Percentiles rank a stretch among this genome's conserved stretches.
Conservation (phyloP, 2,888 invertebrate species). For the Panopea generosa region DNA sequence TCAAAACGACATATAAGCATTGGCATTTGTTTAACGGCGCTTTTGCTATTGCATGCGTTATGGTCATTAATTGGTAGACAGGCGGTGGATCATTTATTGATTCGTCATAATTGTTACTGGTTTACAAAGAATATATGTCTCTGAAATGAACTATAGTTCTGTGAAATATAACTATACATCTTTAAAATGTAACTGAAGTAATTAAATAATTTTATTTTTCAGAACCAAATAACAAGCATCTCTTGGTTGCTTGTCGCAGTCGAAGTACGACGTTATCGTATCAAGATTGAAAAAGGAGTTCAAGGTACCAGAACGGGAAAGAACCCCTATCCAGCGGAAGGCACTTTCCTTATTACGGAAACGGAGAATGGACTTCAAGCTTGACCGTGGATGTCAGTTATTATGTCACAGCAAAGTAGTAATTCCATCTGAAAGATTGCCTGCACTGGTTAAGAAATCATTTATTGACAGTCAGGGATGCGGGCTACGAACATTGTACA, state of each 20-base stretch:
- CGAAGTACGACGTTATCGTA: slow-evolving; percentile 17
- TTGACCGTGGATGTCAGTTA: not conserved
- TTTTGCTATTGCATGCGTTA: too few relatives aligned
- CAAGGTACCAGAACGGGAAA: slow-evolving; percentile 10
- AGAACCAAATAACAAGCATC: not conserved
- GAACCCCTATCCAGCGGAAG: slow-evolving; percentile 15
- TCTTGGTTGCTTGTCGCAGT: slow-evolving; percentile 4
- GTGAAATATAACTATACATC: too few relatives aligned
- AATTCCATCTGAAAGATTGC: slow-evolving; percentile 15
- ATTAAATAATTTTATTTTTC: too few relatives aligned
- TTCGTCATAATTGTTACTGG: too few relatives aligned
- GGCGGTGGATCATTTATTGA: too few relatives aligned
- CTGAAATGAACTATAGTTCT: too few relatives aligned
- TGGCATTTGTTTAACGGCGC: too few relatives aligned
- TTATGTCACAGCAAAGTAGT: slow-evolving; percentile 30
- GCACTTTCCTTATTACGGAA: slow-evolving; percentile 8
- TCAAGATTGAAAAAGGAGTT: slow-evolving; percentile 12
- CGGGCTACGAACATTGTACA: slow-evolving; percentile 22
- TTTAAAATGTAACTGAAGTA: too few relatives aligned
- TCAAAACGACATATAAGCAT: too few relatives aligned
- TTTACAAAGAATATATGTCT: too few relatives aligned
- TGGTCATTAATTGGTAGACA: too few relatives aligned
- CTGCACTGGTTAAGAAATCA: slow-evolving; percentile 1
- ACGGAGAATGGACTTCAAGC: not conserved
- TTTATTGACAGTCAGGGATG: slow-evolving; percentile 26